Evolutionary conservation across 2,888 invertebrate species (phyloP), one percentile per base, ranked within the genome.

Genomic region (Galerucella calmariensis): DNA sequence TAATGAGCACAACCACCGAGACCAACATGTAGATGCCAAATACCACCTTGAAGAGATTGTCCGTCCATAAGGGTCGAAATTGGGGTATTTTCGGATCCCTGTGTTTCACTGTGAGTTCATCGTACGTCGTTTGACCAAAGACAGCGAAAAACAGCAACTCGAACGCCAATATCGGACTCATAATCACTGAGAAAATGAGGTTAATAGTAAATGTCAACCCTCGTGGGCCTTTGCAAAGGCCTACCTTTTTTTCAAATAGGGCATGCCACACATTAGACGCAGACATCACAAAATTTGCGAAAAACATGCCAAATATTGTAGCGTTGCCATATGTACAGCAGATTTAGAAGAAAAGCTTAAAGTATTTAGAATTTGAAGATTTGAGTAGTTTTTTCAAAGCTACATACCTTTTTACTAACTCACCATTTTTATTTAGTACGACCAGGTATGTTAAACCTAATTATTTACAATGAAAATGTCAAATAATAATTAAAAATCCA

Each of bases 11-110:
- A 89, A 99, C 96, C 87, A 98, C 94, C 83, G 97, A 97, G 88
- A 99, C 97, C 92, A 98, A 93, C 93, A 98, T 94, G 92, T 98
- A 99, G 88, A 96, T 93, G 84, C 97, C 98, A 90, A 98, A 98
- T 85, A 97, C 94, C 87, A 95, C 90, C 90, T 95, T 95, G 92
- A 95, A 95, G 85, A 95, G 92, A 89, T 92, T 92, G 89, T 94
- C 92, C 80, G 95, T 95, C 95, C 95, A 95, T 84, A 90, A 89
- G 76, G 95, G 94, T 85, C 95, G 92, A 86, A 93, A 94, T 84
- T 90, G 90, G 75, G 86, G 92, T 91, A 86, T 59, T 77, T 92
- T 92, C 81, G 94, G 94, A 94, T 94, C 94, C 85, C 89, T 90
- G 79, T 93, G 94, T 86, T 92, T 85, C 79, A 87, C 85, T 74